Evolutionary conservation across 2,888 invertebrate genomes (phyloP), one percentile per base, ranked within the genome.

Genomic region (Thyatira batis): DNA sequence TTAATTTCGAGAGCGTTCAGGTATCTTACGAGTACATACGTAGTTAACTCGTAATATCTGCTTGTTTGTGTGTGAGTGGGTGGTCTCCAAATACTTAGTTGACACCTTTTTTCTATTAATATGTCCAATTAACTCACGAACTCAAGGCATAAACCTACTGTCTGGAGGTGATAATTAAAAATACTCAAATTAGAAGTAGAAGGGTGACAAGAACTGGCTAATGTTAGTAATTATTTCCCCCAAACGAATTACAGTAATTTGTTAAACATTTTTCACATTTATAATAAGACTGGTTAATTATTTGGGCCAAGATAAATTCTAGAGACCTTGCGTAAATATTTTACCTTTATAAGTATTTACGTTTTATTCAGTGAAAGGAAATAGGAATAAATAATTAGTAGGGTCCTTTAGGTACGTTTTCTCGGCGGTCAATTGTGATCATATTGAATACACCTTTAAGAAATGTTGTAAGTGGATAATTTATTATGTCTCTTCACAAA

Each of bases 221-320:
- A 56, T 51, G 53, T 44, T 53, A 49, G 50, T 50, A 61, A 69
- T 69, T 61, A 58, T 58, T 55, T 57, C 50, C 25, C 51, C 45
- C 39, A 48, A 58, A 65, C 50, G 58, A 60, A 69, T 63, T 50
- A 54, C 49, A 48, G 48, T 46, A 65, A 57, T 65, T 69, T 66
- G 50, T 64, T 54, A 45, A 46, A 50, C 54, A 33, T 52, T 54
- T 58, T 53, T 58, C 50, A 50, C 27, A 51, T 43, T 20, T 20
- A 45, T 20, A 45, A 25, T 27, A n/a, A 10, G 48, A 3, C 8
- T 13, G 27, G 48, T 48, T 28, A 28, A 20, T 48, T 28, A 48
- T 17, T 27, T 20, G 1, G 4, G 27, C 9, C 11, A 27, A 9
- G 10, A 20, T 20, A 20, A 46, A 27, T 46, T 13, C 9, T 1